Base-by-base conservation (phyloP, 2,113 vertebrate species). In the Lepus americanus region DNA sequence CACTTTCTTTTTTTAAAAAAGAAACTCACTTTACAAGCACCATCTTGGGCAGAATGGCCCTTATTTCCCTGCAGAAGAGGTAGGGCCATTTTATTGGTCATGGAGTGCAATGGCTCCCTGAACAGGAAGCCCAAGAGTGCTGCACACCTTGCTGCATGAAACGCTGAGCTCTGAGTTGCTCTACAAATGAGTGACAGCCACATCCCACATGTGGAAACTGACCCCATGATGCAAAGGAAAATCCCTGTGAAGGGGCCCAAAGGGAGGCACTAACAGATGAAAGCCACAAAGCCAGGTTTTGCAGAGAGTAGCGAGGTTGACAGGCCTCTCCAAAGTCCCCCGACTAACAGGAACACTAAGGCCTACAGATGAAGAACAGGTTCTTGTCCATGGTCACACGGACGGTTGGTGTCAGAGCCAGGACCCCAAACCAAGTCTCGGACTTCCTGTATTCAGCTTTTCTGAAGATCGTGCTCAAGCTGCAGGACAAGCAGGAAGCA, bases 401-500 rank as follows among this genome's bases (percentile, higher is more conserved):
- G 33, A 44, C 61, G 3, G 0, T 80, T 33, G 82, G 4, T 27
- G 33, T 67, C 53, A 80, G 27, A 90, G 70, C 9, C 1, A 20
- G 19, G n/a, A 59, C 72, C 27, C 66, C 22, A 92, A 91, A 89
- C 17, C 76, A 89, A 69, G 39, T 59, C 33, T 89, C 27, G 79
- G 78, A 86, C 5, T 86, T 36, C 39, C 59, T 87, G 27, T 87
- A 22, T 49, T 89, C 31, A 53, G 23, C 10, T 87, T 87, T 59
- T 77, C 67, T 74, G 23, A 66, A 77, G 36, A 72, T 51, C 10
- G 36, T 14, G 23, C 13, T 92, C 61, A 39, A 87, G 53, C 73
- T 79, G 39, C 86, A n/a, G 22, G 53, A 53, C 25, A 66, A 87
- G 33, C 5, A 74, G 83, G 63, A 69, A 74, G 69, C 6, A 90